Conservation (phyloP, 2,888 invertebrate genomes). For the Oithona nana region DNA sequence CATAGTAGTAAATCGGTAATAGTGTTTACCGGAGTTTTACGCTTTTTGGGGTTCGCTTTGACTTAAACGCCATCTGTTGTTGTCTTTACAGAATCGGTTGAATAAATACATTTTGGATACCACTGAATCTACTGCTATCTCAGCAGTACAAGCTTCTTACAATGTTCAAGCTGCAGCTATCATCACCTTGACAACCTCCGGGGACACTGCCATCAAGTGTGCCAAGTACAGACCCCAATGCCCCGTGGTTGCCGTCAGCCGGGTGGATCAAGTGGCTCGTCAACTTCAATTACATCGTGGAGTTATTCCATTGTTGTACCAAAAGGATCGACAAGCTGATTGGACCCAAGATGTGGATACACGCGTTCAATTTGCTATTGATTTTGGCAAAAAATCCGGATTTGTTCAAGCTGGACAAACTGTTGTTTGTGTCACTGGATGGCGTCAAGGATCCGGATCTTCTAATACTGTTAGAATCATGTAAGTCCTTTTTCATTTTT, state of each 20-base stretch:
- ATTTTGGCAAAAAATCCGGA: slow-evolving; percentile 46
- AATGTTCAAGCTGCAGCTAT: slow-evolving; percentile 76
- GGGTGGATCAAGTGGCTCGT: slow-evolving; percentile 46
- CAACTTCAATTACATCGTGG: slow-evolving; percentile 85
- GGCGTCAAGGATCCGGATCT: slow-evolving; percentile 31
- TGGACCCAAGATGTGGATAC: slow-evolving; percentile 83
- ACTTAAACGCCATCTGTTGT: no score
- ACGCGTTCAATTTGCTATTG: slow-evolving; percentile 60
- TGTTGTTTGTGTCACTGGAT: slow-evolving; percentile 35
- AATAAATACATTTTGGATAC: slow-evolving; percentile 51
- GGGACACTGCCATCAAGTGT: slow-evolving; percentile 66
- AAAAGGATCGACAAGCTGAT: slow-evolving; percentile 38
- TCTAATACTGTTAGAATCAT: slow-evolving; percentile 26
- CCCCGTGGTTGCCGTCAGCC: slow-evolving; percentile 52
- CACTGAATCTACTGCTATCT: slow-evolving; percentile 77
- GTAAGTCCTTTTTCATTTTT: not conserved
- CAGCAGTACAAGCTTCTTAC: slow-evolving; percentile 78
- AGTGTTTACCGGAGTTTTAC: no score
- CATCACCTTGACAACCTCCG: slow-evolving; percentile 64
- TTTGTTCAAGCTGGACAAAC: slow-evolving; percentile 26
- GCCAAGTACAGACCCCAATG: slow-evolving; percentile 59
- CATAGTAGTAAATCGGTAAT: no score
- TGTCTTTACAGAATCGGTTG: no score
- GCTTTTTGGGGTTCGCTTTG: no score
- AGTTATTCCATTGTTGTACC: slow-evolving; percentile 64